Conservation (phyloP, 2,113 vertebrate genomes). For the mouse (Mus musculus) region GRCm39 chr1:33025001-33025500, state of each 20-base stretch:
- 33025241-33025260: neutral
- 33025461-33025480: neutral
- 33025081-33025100: neutral
- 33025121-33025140: neutral
- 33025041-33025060: neutral
- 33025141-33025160: neutral
- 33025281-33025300: conserved; percentile 36
- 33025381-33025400: neutral
- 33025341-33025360: neutral
- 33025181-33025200: neutral
- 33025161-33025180: neutral
- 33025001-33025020: neutral
- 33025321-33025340: neutral
- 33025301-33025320: neutral
- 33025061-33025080: neutral
- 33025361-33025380: neutral
- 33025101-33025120: neutral
- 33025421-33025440: neutral
- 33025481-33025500: neutral
- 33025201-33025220: neutral
- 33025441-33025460: neutral
- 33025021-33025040: neutral
- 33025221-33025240: neutral
- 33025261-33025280: neutral
- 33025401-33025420: neutral